Evolutionary conservation across 2,888 invertebrate species (phyloP), one percentile per base, ranked within the genome.

Genomic region (Cephus rjabovi): DNA sequence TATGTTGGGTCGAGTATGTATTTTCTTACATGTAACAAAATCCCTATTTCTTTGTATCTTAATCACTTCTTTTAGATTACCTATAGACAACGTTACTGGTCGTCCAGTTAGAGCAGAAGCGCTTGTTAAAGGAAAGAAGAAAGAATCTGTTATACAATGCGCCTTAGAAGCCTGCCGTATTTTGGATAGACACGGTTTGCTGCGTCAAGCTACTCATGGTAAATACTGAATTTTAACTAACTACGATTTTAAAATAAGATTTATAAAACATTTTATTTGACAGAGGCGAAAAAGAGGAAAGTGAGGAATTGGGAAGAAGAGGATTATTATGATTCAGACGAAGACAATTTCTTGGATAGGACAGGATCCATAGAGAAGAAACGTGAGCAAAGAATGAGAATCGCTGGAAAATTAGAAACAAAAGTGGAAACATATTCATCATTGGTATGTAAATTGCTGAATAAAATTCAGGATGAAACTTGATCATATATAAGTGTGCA

Each of bases 101-200:
- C 93, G 94, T n/a, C 94, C 96, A 0, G 93, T 98, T 30, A 92
- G 95, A 12, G 98, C 98, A 0, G 98, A 98, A 91, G 96, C 96
- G 0, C 93, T 96, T 0, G 97, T 98, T 78, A 95, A 96, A 81
- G 98, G 98, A 0, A 98, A 98, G 92, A 99, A 98, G 91, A 98
- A 98, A 89, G 99, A 99, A 86, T 97, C 97, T 0, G 97, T 98
- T 0, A 92, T 96, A 0, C 97, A 98, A 75, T 98, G 98, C 91
- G 98, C 99, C 0, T 90, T 99, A 76, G 98, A 99, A 92, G 99
- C 99, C 0, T 99, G 99, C 89, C 93, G 97, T 83, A 94, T 98
- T 69, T 93, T 99, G 11, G 99, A 99, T 91, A 93, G 96, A 69
- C 95, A 96, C 79, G 98, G 98, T 0, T 93, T 98, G 30, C 92